Evolutionary conservation across 2,888 invertebrate genomes (phyloP), one percentile per base, ranked within the genome.

Genomic region (Entomobrya multifasciata): DNA sequence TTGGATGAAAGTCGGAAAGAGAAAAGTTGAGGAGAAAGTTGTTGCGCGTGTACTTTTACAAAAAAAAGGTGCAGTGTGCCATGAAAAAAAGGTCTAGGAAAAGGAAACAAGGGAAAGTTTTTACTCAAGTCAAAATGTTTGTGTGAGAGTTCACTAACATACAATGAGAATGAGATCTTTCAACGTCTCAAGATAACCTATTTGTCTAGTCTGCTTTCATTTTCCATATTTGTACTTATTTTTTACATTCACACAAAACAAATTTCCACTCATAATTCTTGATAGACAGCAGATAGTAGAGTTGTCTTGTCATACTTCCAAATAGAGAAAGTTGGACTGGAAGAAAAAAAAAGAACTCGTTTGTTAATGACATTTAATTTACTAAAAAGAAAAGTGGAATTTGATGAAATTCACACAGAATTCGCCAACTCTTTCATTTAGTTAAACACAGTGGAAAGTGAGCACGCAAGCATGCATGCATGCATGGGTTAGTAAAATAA

Each of bases 21-120:
- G n/a, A n/a, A 78, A 78, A 60, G 57, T 57, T 27, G 36, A 41
- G 41, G n/a, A 36, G n/a, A 77, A 77, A 57, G 41, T 60, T 77
- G 36, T 36, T 78, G 1, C 57, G 27, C 20, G 60, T 41, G 27
- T 76, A 36, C 36, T 30, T 36, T 36, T 36, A 4, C 36, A 36
- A 8, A 36, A 36, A 6, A 36, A 36, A 76, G n/a, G 30, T 30
- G 30, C 74, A 55, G 10, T 36, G 74, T 36, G 27, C 55, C 55
- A 17, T 76, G 74, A 76, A 76, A n/a, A n/a, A n/a, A n/a, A 76
- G 52, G 55, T 36, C 36, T 10, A n/a, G 36, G n/a, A 76, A 44
- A 25, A 47, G n/a, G 13, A 41, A 30, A 25, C 47, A 25, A 27
- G 17, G 70, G 49, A 67, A 70, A 70, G 49, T 47, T 47, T 70